These are phyloP conservation scores for Anomalospiza imberbis DNA, from an alignment of 2,797 vertebrate genomes.

Conservation along the genomic window DNA sequence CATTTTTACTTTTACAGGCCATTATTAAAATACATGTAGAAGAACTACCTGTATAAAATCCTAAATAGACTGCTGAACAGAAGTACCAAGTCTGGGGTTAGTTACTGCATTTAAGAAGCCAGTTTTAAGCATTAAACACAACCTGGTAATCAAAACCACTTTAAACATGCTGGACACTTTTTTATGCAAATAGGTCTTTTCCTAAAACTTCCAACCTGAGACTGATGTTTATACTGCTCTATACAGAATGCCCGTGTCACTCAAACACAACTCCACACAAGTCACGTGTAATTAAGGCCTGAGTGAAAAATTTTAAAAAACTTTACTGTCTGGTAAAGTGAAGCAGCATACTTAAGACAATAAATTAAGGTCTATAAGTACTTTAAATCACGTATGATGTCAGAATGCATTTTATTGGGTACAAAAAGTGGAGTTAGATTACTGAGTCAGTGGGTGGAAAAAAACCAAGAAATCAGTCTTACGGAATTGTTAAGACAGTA, in stretches of 20 bases:
- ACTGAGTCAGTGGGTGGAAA: background rate
- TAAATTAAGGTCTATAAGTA: background rate
- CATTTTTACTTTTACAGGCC: background rate
- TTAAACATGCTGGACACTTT: background rate
- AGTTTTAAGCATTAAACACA: background rate
- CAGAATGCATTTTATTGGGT: background rate
- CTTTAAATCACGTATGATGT: background rate
- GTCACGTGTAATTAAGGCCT: background rate
- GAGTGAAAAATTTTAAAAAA: background rate
- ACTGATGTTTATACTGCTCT: background rate
- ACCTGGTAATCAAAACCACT: background rate
- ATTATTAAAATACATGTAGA: background rate
- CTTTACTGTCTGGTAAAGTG: background rate
- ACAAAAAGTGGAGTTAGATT: background rate
- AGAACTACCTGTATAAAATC: background rate
- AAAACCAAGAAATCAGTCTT: background rate
- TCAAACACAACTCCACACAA: background rate
- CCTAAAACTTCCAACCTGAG: background rate
- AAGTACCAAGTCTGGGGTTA: background rate
- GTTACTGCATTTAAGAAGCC: background rate
- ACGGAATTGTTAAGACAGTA: background rate
- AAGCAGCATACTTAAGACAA: background rate
- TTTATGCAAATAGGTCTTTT: background rate
- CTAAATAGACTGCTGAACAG: background rate
- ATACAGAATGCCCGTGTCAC: background rate